These are phyloP conservation scores for Sabatieria punctata DNA, from an alignment of 2,888 invertebrate genomes.

Conservation along the genomic window DNA sequence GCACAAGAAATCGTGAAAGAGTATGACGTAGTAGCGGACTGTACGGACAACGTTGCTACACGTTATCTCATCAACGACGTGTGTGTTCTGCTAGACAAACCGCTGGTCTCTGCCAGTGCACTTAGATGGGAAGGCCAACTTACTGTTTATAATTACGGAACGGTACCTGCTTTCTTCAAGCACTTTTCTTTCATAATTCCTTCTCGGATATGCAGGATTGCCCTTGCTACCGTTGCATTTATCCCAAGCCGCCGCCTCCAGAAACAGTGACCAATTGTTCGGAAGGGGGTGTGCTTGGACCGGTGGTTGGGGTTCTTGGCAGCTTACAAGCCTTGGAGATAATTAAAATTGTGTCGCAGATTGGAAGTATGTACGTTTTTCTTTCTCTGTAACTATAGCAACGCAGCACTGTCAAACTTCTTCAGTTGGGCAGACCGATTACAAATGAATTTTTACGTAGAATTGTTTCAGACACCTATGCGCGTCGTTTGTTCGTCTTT, in stretches of 20 bases:
- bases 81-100: slow-evolving; percentile 59
- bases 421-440: too few relatives aligned
- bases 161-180: too few relatives aligned
- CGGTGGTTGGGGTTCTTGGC: neutral
- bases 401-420: too few relatives aligned
- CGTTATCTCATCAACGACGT: slow-evolving; percentile 85
- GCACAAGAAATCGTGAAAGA: slow-evolving; percentile 35
- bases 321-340: neutral
- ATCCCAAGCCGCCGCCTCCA: neutral
- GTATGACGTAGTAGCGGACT: slow-evolving; percentile 57
- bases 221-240: neutral
- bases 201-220: too few relatives aligned
- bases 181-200: too few relatives aligned
- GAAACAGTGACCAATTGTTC: neutral
- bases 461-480: neutral
- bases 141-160: slow-evolving; percentile 41
- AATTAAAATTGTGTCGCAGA: neutral
- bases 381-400: neutral
- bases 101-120: slow-evolving; percentile 86
- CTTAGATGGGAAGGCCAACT: slow-evolving; percentile 80
- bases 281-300: neutral
- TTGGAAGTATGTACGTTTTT: neutral
- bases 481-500: neutral
- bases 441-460: neutral
- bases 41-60: slow-evolving; percentile 88